Evolutionary conservation across 2,797 vertebrate species (phyloP).

Genomic region (Setipinna tenuifilis): DNA sequence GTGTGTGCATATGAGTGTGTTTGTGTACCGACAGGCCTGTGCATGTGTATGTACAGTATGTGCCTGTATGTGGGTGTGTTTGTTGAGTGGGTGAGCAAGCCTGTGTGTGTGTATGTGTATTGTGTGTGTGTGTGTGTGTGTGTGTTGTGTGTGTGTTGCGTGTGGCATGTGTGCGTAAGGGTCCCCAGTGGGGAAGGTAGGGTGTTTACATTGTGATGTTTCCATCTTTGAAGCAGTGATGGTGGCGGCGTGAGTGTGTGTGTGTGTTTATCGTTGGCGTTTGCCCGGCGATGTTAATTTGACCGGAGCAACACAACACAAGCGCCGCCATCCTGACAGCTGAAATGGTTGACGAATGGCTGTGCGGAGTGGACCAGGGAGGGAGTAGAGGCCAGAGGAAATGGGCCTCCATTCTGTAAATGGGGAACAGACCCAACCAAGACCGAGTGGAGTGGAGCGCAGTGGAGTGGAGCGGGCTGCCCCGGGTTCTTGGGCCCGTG

Average conservation of each 20-base stretch:
- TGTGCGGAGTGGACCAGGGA: not conserved
- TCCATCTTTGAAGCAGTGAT: not conserved
- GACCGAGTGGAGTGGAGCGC: not conserved
- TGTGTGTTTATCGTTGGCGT: not conserved
- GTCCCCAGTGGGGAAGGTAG: not conserved
- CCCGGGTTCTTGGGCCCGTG: not conserved
- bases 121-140: not conserved
- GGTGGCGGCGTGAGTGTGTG: too few relatives aligned
- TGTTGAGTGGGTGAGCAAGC: not conserved
- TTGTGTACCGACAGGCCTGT: not conserved
- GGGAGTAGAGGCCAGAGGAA: conserved; percentile 30
- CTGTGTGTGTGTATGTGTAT: not conserved
- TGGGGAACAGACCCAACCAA: conserved; percentile 42
- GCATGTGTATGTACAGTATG: not conserved
- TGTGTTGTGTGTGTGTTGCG: conserved; percentile 3
- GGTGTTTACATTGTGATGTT: not conserved
- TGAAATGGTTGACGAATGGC: not conserved
- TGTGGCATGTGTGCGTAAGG: not conserved
- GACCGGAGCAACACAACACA: not conserved
- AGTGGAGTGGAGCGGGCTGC: not conserved
- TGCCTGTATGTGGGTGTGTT: not conserved
- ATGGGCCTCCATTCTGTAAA: conserved; percentile 27
- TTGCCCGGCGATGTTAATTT: not conserved
- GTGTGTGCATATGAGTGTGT: not conserved
- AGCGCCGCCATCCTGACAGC: not conserved